Percentiles rank a stretch among this genome's conserved stretches.
phyloP scores from a whole-genome alignment of 1,140 invertebrate species.

The Musca vetustissima region DNA sequence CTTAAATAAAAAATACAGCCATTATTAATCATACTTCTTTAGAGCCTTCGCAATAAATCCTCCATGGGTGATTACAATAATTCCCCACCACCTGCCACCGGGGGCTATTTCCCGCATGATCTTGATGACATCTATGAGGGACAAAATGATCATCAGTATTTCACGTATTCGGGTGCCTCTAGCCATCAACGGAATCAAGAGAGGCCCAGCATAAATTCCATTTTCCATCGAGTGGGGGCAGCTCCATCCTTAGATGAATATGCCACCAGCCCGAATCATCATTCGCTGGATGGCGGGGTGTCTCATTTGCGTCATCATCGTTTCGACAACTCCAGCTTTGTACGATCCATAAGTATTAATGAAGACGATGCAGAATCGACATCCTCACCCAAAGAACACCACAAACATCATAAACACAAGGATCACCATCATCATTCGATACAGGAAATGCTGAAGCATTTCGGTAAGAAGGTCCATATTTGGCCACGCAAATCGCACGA shows the following conservation, averaged over 20 bases:
- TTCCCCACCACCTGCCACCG: slow-evolving; percentile 39
- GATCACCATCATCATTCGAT: slow-evolving; percentile 63
- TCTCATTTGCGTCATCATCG: slow-evolving; percentile 44
- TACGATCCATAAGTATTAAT: slow-evolving; percentile 57
- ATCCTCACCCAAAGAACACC: slow-evolving; percentile 44
- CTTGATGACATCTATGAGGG: slow-evolving; percentile 54
- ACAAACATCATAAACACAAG: slow-evolving; percentile 41
- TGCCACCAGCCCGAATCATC: background rate
- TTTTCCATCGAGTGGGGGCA: slow-evolving; percentile 48
- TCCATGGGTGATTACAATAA: slow-evolving; percentile 35
- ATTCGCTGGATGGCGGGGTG: slow-evolving; percentile 36
- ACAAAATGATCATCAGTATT: slow-evolving; percentile 54
- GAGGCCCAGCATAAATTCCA: slow-evolving; percentile 48
- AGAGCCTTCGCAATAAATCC: slow-evolving; percentile 45
- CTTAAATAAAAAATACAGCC: background rate
- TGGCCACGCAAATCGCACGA: slow-evolving; percentile 63
- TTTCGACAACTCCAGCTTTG: slow-evolving; percentile 62
- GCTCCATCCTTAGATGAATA: slow-evolving; percentile 50
- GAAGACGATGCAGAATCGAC: slow-evolving; percentile 46
- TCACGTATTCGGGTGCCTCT: slow-evolving; percentile 50
- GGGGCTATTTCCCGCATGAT: slow-evolving; percentile 53
- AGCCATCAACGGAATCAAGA: slow-evolving; percentile 35
- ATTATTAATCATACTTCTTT: slow-evolving; percentile 18
- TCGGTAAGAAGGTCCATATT: slow-evolving; percentile 67
- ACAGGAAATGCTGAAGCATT: slow-evolving; percentile 71